phyloP scores from a whole-genome alignment of 1,140 invertebrate genomes.

The Drosophila orosa region DNA sequence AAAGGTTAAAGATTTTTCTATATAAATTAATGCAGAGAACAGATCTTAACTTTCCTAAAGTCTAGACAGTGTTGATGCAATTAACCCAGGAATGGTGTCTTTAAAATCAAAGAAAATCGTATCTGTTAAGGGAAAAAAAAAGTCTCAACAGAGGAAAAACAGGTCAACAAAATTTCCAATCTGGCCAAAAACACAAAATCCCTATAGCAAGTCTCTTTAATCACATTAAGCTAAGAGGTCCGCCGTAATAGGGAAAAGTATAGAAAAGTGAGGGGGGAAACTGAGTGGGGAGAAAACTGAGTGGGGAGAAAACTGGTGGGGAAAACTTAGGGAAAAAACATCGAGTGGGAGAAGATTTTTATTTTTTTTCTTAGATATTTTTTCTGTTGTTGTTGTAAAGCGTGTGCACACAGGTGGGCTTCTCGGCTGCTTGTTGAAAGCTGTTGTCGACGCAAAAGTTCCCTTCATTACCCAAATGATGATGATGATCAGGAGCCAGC shows the following conservation, averaged over 20 bases:
- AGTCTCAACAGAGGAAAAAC: background rate
- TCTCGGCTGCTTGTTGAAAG: constrained; percentile 63
- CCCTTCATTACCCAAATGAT: constrained; percentile 43
- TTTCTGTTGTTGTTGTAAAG: constrained; percentile 50
- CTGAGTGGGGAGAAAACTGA: background rate
- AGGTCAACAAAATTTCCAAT: constrained; percentile 45
- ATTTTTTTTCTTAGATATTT: background rate
- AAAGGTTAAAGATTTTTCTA: background rate
- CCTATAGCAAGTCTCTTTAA: constrained; percentile 39
- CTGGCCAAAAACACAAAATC: constrained; percentile 37
- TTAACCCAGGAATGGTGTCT: background rate
- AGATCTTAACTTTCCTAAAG: background rate
- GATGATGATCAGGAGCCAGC: constrained; percentile 41
- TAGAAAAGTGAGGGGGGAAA: constrained; percentile 1
- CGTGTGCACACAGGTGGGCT: constrained; percentile 67
- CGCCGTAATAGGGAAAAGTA: constrained; percentile 12
- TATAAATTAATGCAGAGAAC: background rate
- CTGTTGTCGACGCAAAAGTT: constrained; percentile 64
- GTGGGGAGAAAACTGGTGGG: background rate
- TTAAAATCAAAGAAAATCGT: background rate
- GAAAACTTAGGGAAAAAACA: background rate
- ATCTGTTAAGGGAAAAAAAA: background rate
- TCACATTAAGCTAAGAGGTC: constrained; percentile 49
- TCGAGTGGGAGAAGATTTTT: constrained; percentile 11
- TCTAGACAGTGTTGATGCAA: too few relatives aligned